A percentile compares a stretch with the other conserved stretches of the same genome.
Evolutionary conservation across 2,113 vertebrate species (phyloP).

Genomic region (Onychostoma macrolepis): DNA sequence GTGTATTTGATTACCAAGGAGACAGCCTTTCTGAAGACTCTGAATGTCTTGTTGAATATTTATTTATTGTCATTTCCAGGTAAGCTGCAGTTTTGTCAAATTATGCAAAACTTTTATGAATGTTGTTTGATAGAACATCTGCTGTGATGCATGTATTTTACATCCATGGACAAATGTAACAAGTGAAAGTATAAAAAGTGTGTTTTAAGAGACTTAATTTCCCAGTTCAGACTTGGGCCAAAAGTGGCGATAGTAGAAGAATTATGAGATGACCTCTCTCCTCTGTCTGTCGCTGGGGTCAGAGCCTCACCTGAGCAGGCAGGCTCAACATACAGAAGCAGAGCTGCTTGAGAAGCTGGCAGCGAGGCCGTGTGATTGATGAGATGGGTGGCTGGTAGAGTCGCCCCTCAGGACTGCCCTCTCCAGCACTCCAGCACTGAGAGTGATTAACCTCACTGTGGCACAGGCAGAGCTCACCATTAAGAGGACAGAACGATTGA

Average conservation of each 20-base stretch:
- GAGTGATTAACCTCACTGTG: constrained; percentile 84
- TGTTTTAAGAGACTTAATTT: not conserved
- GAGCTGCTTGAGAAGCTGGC: constrained; percentile 40
- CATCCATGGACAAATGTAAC: not conserved
- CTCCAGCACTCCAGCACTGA: constrained; percentile 69
- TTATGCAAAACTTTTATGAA: not conserved
- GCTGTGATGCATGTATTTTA: not conserved
- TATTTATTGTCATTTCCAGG: not conserved
- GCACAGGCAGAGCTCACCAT: constrained; percentile 75
- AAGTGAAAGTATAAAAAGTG: not conserved
- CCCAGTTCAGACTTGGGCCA: not conserved
- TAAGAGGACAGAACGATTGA: constrained; percentile 81
- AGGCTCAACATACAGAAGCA: constrained; percentile 62
- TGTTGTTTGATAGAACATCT: not conserved
- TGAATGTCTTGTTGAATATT: not conserved
- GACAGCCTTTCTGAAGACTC: not conserved
- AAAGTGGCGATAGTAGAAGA: not conserved
- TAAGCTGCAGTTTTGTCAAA: not conserved
- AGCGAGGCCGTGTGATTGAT: constrained; percentile 72
- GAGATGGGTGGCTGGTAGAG: constrained; percentile 69
- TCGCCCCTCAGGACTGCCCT: constrained; percentile 73
- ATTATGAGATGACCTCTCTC: not conserved
- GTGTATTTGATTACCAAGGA: not conserved
- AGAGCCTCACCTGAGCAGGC: constrained; percentile 59
- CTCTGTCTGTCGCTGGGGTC: constrained; percentile 55